A percentile compares a stretch with the other conserved stretches of the same genome.
phyloP scores from a whole-genome alignment of 2,797 vertebrate genomes.

The Lates japonicus region DNA sequence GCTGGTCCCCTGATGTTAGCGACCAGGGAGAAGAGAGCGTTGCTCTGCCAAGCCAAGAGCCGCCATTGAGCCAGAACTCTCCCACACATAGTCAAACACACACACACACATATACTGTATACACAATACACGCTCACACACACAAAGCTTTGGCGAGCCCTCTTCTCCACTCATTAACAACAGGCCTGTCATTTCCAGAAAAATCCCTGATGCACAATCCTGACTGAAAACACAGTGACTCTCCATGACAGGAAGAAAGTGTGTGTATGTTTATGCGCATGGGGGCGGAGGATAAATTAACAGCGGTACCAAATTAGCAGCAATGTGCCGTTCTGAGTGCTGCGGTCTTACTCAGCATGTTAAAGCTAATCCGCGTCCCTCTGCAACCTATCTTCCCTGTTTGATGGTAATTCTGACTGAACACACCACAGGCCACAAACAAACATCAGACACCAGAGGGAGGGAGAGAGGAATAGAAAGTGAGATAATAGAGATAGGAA shows the following conservation, averaged over 20 bases:
- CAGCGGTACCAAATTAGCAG: constrained; percentile 77
- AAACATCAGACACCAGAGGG: constrained; percentile 57
- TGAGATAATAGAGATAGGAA: constrained; percentile 42
- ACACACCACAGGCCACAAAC: constrained; percentile 71
- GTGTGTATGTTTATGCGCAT: constrained; percentile 48
- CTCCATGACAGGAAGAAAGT: constrained; percentile 46
- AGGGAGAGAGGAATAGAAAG: constrained; percentile 24
- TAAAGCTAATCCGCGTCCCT: constrained; percentile 70
- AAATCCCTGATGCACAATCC: constrained; percentile 61
- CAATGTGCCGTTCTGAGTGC: constrained; percentile 64
- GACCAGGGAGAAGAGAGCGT: constrained; percentile 65
- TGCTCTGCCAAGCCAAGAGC: constrained; percentile 76
- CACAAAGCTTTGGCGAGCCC: constrained; percentile 55
- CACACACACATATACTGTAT: constrained; percentile 44
- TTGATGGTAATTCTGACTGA: constrained; percentile 76
- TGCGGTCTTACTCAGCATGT: constrained; percentile 77
- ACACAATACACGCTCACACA: constrained; percentile 51
- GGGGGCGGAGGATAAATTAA: constrained; percentile 76
- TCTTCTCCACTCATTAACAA: constrained; percentile 67
- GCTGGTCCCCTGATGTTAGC: constrained; percentile 77
- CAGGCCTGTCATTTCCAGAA: constrained; percentile 74
- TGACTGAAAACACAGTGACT: constrained; percentile 65
- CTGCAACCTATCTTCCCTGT: constrained; percentile 50
- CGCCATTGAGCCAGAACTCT: constrained; percentile 69
- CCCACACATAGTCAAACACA: constrained; percentile 47